A percentile compares a stretch with the other conserved stretches of the same genome.
Conservation (phyloP, 2,113 vertebrate species). For the Mesitornis unicolor region DNA sequence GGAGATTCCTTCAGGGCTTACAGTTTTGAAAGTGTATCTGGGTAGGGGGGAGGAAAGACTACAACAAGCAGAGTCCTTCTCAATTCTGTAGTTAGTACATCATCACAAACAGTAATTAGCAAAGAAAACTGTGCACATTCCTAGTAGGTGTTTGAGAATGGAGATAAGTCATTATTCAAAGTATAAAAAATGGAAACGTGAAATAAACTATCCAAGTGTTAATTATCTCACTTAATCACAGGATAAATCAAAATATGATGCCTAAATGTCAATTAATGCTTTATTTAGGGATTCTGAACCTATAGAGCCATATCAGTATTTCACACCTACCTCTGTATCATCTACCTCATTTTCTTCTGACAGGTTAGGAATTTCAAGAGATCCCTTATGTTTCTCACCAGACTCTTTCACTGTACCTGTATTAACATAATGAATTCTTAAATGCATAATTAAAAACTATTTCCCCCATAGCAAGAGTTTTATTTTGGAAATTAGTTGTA, state of each 20-base stretch:
- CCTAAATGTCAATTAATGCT: background rate
- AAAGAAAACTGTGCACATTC: background rate
- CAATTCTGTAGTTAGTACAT: background rate
- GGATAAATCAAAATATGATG: background rate
- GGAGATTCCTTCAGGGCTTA: background rate
- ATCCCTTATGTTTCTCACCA: conserved; percentile 72
- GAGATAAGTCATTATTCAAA: background rate
- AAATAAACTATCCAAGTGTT: background rate
- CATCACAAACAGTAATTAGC: background rate
- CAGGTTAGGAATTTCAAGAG: conserved; percentile 75
- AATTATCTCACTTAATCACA: background rate
- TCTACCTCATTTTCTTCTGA: conserved; percentile 78
- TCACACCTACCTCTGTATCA: conserved; percentile 69
- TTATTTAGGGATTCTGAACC: conserved; percentile 22
- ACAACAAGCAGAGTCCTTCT: background rate
- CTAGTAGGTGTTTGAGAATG: background rate
- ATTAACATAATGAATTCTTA: conserved; percentile 62
- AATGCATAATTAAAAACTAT: conserved; percentile 32
- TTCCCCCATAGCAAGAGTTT: conserved; percentile 33
- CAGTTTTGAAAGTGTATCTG: no score
- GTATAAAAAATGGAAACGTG: background rate
- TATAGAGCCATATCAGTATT: background rate
- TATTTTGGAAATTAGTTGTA: background rate
- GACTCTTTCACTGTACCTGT: conserved; percentile 73
- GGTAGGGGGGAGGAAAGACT: background rate